Percentiles rank a stretch among this genome's conserved stretches.
These are phyloP conservation scores for Cylloceria caligata DNA, from an alignment of 2,888 invertebrate genomes.

Conservation along the genomic window DNA sequence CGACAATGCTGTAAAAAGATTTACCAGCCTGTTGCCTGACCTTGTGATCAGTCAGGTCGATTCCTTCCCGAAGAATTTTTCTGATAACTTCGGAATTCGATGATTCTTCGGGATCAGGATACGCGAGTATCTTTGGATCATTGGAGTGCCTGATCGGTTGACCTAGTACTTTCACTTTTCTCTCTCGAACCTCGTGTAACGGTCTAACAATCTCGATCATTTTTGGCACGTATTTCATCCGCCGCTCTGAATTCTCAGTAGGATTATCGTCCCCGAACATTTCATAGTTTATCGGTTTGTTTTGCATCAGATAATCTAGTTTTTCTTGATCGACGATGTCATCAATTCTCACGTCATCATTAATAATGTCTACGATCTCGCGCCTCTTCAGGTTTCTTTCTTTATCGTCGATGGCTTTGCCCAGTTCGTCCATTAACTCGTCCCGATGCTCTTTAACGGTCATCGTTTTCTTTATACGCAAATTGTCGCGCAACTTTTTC, in stretches of 20 bases:
- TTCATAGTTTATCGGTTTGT: slow-evolving; percentile 61
- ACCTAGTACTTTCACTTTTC: slow-evolving; percentile 39
- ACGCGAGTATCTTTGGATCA: slow-evolving; percentile 33
- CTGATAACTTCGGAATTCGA: slow-evolving; percentile 27
- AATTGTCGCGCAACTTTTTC: slow-evolving; percentile 68
- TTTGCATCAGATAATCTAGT: slow-evolving; percentile 65
- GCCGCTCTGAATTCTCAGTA: background rate
- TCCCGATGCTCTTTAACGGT: slow-evolving; percentile 69
- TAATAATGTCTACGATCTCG: slow-evolving; percentile 67
- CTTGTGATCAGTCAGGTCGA: slow-evolving; percentile 26
- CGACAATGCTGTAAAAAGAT: slow-evolving; percentile 67
- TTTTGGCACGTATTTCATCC: slow-evolving; percentile 59
- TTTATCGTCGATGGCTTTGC: slow-evolving; percentile 48
- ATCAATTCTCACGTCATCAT: slow-evolving; percentile 56
- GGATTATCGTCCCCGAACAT: background rate
- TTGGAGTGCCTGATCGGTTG: slow-evolving; percentile 9
- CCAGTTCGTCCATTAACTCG: slow-evolving; percentile 68
- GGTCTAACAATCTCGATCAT: slow-evolving; percentile 61
- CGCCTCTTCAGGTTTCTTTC: slow-evolving; percentile 66
- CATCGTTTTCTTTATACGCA: slow-evolving; percentile 69
- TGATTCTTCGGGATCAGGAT: background rate
- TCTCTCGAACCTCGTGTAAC: slow-evolving; percentile 47
- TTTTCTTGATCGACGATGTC: slow-evolving; percentile 67
- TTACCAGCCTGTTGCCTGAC: slow-evolving; percentile 39
- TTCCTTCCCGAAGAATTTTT: slow-evolving; percentile 13